Conservation (phyloP, 2,888 invertebrate species). For the Marronus borbonicus region DNA sequence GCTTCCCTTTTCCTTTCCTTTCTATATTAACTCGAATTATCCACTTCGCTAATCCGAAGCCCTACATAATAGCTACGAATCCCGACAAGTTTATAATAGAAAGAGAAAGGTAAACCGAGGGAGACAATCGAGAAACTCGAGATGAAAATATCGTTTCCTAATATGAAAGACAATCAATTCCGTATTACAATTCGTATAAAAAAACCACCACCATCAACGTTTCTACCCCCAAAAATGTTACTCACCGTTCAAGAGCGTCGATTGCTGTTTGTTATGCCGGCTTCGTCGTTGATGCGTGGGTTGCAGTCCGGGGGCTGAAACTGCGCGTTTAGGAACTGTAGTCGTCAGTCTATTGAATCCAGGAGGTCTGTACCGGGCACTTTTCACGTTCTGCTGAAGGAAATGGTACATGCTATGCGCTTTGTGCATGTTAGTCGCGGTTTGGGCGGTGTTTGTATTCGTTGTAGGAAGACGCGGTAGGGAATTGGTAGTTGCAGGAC, state of each 20-base stretch:
- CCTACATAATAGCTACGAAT: too few relatives aligned
- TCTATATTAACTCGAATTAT: too few relatives aligned
- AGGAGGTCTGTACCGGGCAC: slow-evolving; percentile 89
- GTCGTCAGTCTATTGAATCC: slow-evolving; percentile 78
- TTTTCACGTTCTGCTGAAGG: slow-evolving; percentile 81
- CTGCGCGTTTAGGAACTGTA: slow-evolving; percentile 80
- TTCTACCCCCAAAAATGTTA: slow-evolving; percentile 55
- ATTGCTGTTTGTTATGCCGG: slow-evolving; percentile 65
- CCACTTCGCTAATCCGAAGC: too few relatives aligned
- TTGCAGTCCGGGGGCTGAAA: slow-evolving; percentile 84
- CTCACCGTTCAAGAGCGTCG: slow-evolving; percentile 75
- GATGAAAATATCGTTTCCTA: not conserved
- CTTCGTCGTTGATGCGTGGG: slow-evolving; percentile 76
- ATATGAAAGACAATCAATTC: slow-evolving; percentile 29
- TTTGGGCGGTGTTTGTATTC: slow-evolving; percentile 66
- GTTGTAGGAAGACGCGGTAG: slow-evolving; percentile 82
- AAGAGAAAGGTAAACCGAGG: not conserved
- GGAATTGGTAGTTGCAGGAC: slow-evolving; percentile 80
- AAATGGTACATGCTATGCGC: slow-evolving; percentile 78
- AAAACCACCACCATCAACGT: not conserved
- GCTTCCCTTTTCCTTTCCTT: too few relatives aligned
- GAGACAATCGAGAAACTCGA: not conserved
- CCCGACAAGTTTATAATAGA: too few relatives aligned
- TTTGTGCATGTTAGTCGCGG: slow-evolving; percentile 72
- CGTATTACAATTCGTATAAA: not conserved